Conservation (phyloP, 2,113 vertebrate species). For the Leucosticte australis region DNA sequence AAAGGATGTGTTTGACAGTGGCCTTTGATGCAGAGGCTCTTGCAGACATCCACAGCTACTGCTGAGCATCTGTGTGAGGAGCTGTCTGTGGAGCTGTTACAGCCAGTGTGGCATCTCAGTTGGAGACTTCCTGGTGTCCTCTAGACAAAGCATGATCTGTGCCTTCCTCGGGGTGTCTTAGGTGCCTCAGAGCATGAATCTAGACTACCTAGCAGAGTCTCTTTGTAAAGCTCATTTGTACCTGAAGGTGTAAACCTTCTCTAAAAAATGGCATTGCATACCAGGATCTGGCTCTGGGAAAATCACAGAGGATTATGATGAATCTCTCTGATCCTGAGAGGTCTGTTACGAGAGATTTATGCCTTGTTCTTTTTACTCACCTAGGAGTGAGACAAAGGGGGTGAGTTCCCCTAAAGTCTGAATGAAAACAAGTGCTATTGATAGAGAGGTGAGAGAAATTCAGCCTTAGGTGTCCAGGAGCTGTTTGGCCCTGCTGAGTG, state of each 20-base stretch:
- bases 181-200: neutral
- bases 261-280: neutral
- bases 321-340: neutral
- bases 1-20: neutral
- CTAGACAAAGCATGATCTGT: neutral
- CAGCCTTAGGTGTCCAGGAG: neutral
- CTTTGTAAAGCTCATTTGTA: neutral
- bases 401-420: neutral
- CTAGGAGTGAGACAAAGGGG: neutral
- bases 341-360: neutral
- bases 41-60: neutral
- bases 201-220: neutral
- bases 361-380: neutral
- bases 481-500: rapidly evolving
- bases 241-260: neutral
- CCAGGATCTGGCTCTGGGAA: neutral
- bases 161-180: neutral
- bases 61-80: neutral
- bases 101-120: rapidly evolving
- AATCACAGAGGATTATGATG: neutral
- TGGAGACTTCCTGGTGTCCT: neutral
- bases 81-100: neutral
- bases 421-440: neutral
- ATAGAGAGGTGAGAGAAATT: neutral
- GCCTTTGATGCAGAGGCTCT: neutral